Percentiles rank a stretch among this genome's conserved stretches.
Conservation (phyloP, 1,140 invertebrate species). For the Armadillidium nasatum region DNA sequence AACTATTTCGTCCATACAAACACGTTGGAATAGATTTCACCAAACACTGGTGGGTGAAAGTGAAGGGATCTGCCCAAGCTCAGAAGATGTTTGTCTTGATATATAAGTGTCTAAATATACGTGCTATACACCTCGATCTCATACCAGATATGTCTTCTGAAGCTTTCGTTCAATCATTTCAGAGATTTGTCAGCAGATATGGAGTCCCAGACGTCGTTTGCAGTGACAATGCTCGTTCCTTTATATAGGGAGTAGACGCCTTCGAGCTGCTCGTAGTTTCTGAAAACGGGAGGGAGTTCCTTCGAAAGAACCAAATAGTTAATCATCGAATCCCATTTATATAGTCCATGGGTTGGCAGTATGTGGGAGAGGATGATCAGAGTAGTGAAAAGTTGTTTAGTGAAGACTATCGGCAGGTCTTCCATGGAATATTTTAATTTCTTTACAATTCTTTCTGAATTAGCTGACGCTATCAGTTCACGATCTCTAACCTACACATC, state of each 20-base stretch:
- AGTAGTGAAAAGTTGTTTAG: background rate
- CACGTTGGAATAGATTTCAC: too few relatives aligned
- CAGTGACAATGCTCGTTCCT: background rate
- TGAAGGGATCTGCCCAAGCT: too few relatives aligned
- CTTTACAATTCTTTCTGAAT: background rate
- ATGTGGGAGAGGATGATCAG: background rate
- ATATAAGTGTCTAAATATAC: background rate
- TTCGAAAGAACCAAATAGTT: background rate
- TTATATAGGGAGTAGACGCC: slow-evolving; percentile 1
- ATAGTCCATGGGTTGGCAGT: background rate
- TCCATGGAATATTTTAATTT: slow-evolving; percentile 14
- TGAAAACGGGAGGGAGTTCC: background rate
- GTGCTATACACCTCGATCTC: background rate
- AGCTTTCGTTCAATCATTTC: background rate
- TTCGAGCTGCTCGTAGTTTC: background rate
- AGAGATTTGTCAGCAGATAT: background rate
- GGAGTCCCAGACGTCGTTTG: background rate
- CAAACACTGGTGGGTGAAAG: too few relatives aligned
- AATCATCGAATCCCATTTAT: background rate
- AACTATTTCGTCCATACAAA: too few relatives aligned
- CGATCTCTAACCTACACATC: background rate
- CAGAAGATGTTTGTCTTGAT: background rate
- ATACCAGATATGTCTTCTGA: background rate
- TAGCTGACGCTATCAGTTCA: background rate
- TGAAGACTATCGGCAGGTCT: background rate